Evolutionary conservation across 2,888 invertebrate species (phyloP).

Genomic region (Netelia fuscicornis): DNA sequence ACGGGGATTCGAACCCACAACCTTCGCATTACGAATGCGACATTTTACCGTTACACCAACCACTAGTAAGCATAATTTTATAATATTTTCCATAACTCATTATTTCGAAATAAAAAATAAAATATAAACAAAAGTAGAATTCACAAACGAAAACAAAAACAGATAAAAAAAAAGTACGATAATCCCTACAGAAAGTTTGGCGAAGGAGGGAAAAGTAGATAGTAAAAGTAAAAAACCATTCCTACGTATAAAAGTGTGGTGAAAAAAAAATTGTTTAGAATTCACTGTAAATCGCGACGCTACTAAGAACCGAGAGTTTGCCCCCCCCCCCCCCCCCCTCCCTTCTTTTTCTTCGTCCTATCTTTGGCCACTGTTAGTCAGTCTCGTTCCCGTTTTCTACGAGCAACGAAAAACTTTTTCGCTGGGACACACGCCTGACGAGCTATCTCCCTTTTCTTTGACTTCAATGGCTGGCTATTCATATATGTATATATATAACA

Average conservation of each 20-base stretch:
- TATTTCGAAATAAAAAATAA: no score
- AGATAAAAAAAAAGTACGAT: background rate
- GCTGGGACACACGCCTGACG: conserved; percentile 53
- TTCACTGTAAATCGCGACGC: conserved; percentile 41
- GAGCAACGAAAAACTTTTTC: conserved; percentile 58
- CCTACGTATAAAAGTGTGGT: background rate
- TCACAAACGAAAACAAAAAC: background rate
- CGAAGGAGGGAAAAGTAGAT: conserved; percentile 14
- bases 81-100: no score
- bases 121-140: background rate
- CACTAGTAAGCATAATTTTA: no score
- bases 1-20: no score
- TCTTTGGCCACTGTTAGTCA: conserved; percentile 33
- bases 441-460: conserved; percentile 26
- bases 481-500: background rate
- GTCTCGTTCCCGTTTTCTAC: conserved; percentile 27
- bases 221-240: background rate
- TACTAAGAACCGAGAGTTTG: conserved; percentile 22
- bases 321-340: conserved; percentile 43
- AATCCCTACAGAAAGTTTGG: conserved; percentile 23
- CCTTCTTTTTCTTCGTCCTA: conserved; percentile 36
- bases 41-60: no score
- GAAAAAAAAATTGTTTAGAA: conserved; percentile 34
- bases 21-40: no score
- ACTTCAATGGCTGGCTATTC: background rate